These are phyloP conservation scores for Acronicta alni DNA, from an alignment of 2,888 invertebrate genomes.

Conservation along the genomic window DNA sequence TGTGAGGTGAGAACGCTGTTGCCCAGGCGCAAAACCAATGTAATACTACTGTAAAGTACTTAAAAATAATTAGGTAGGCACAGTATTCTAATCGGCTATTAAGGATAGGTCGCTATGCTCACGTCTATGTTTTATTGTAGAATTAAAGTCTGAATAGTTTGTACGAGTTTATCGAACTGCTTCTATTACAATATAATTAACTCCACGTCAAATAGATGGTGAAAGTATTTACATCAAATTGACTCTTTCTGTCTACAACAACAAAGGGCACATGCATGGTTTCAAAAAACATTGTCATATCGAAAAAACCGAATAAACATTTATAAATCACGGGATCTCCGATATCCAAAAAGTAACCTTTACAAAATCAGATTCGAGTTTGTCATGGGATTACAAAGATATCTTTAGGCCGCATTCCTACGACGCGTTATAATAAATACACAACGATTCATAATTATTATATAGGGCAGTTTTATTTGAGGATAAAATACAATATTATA, in stretches of 20 bases:
- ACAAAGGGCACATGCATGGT: constrained; percentile 2
- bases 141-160: constrained; percentile 30
- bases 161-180: constrained; percentile 34
- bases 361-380: constrained; percentile 23
- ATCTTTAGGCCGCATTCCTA: constrained; percentile 8
- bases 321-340: neutral
- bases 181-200: neutral
- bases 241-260: constrained; percentile 2
- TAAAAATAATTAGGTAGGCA: neutral
- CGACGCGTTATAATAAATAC: constrained; percentile 13
- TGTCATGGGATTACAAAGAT: constrained; percentile 20
- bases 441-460: constrained; percentile 15
- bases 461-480: constrained; percentile 19
- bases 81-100: constrained; percentile 22
- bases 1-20: too few species aligned
- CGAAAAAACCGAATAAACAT: constrained; percentile 12
- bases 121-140: constrained; percentile 10
- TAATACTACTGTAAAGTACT: neutral
- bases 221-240: constrained; percentile 17
- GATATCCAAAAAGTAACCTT: constrained; percentile 17
- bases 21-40: neutral
- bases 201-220: constrained; percentile 21
- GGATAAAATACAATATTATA: constrained; percentile 9
- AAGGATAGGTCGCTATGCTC: constrained; percentile 23
- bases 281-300: constrained; percentile 18